Conservation (phyloP, 2,113 vertebrate species). For the Collichthys lucidus region DNA sequence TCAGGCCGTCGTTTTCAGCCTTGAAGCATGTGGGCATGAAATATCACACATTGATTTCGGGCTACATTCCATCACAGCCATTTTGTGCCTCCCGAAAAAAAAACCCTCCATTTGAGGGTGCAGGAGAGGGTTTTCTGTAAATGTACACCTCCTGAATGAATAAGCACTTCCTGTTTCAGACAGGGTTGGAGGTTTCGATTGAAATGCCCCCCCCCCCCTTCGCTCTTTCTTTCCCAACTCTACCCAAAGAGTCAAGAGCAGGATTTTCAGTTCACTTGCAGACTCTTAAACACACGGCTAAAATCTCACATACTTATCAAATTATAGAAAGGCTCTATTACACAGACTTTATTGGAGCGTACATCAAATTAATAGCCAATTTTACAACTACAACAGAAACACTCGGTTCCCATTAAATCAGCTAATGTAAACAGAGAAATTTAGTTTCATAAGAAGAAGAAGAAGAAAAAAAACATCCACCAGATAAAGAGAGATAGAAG, state of each 20-base stretch:
- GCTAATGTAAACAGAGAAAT: constrained; percentile 57
- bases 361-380: constrained; percentile 62
- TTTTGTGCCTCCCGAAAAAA: constrained; percentile 17
- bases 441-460: constrained; percentile 17
- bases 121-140: constrained; percentile 52
- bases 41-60: neutral
- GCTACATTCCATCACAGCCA: constrained; percentile 1
- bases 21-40: neutral
- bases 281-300: constrained; percentile 38
- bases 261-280: constrained; percentile 40
- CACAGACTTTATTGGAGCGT: constrained; percentile 51
- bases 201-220: neutral
- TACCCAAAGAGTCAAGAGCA: neutral
- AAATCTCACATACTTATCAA: constrained; percentile 61
- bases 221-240: constrained; percentile 20
- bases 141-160: constrained; percentile 62
- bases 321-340: constrained; percentile 51
- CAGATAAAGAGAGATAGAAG: constrained; percentile 39
- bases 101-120: constrained; percentile 29
- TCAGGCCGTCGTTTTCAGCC: neutral
- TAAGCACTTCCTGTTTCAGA: constrained; percentile 65
- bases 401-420: constrained; percentile 63
- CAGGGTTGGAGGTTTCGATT: constrained; percentile 26
- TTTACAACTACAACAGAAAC: constrained; percentile 61
- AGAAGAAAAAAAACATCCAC: constrained; percentile 15